Conservation (phyloP, 92 coral and sea anemone species). For the Galaxea fascicularis region DNA sequence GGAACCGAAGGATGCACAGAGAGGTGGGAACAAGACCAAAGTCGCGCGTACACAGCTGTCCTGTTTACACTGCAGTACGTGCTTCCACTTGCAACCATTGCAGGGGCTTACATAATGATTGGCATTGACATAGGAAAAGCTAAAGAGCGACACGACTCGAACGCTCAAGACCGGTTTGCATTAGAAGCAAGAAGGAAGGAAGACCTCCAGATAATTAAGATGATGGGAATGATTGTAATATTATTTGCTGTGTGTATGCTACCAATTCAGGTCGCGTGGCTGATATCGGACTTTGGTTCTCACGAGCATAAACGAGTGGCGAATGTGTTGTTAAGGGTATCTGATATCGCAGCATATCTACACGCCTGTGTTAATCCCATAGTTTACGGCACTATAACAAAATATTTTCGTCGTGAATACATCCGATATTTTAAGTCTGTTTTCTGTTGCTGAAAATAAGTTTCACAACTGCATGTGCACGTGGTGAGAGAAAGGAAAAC, state of each 20-base stretch:
- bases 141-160: conserved; percentile 22
- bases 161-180: conserved; percentile 25
- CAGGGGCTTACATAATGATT: conserved; percentile 68
- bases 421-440: conserved; percentile 9
- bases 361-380: conserved; percentile 68
- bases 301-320: conserved; percentile 14
- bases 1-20: conserved; percentile 62
- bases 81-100: conserved; percentile 63
- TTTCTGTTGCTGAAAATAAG: conserved; percentile 9
- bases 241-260: conserved; percentile 65
- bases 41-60: conserved; percentile 66
- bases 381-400: conserved; percentile 63
- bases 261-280: conserved; percentile 70
- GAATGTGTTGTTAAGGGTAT: conserved; percentile 42
- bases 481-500: neutral
- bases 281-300: conserved; percentile 58
- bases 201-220: conserved; percentile 64
- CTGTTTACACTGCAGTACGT: conserved; percentile 72
- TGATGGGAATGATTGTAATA: conserved; percentile 54
- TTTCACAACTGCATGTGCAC: neutral
- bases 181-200: conserved; percentile 52
- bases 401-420: conserved; percentile 57
- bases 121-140: conserved; percentile 62
- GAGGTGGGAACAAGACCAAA: conserved; percentile 46
- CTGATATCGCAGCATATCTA: conserved; percentile 63